Evolutionary conservation across 2,113 vertebrate species (phyloP).

Genomic region (Bufo gargarizans): DNA sequence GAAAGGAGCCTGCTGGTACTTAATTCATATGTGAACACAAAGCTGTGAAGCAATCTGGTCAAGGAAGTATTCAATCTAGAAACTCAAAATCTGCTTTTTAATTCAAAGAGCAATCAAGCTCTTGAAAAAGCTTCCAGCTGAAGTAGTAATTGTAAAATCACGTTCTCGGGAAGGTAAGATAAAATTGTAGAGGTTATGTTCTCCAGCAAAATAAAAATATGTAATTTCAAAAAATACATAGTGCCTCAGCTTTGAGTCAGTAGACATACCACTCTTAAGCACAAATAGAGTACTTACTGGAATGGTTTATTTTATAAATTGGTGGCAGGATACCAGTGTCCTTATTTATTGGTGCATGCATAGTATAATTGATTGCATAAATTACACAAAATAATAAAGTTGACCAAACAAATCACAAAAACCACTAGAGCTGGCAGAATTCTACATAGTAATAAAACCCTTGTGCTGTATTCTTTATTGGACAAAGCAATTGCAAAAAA

Average conservation of each 20-base stretch:
- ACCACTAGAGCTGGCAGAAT: neutral
- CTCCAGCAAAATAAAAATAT: slow-evolving; percentile 30
- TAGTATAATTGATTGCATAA: neutral
- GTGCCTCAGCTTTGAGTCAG: neutral
- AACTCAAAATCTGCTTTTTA: slow-evolving; percentile 15
- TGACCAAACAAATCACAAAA: neutral
- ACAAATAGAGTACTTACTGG: neutral
- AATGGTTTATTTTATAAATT: neutral
- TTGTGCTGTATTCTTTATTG: neutral
- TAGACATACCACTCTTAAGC: neutral
- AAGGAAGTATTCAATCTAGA: slow-evolving; percentile 33
- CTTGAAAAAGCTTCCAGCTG: slow-evolving; percentile 45
- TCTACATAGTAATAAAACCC: neutral
- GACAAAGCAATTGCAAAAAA: neutral
- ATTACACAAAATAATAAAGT: neutral
- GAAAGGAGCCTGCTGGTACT: slow-evolving; percentile 29
- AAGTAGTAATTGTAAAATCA: slow-evolving; percentile 43
- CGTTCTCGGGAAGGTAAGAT: slow-evolving; percentile 30
- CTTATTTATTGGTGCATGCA: neutral
- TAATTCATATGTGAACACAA: slow-evolving; percentile 49
- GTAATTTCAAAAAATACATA: slow-evolving; percentile 11
- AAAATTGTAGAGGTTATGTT: slow-evolving; percentile 32
- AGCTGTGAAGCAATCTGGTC: slow-evolving; percentile 33
- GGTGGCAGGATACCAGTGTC: neutral
- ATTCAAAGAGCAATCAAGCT: slow-evolving; percentile 48